Base-by-base conservation (phyloP, 2,113 vertebrate genomes). In the Willisornis vidua region DNA sequence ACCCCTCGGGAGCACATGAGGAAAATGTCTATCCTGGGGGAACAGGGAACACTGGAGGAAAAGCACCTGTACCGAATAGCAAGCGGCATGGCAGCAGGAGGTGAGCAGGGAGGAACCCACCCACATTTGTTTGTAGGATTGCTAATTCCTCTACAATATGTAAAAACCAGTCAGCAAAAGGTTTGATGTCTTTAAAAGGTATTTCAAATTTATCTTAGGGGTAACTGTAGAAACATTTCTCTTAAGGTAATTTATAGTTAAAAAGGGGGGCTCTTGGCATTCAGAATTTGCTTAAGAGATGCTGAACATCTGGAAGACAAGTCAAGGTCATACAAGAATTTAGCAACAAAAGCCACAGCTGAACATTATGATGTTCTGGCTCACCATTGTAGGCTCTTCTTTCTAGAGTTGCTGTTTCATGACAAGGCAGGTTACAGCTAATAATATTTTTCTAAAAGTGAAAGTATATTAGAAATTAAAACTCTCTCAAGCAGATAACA, bases 31-130 rank as follows among this genome's bases (percentile, higher is more conserved):
- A 94, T 98, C 1, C 94, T 99, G 95, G 98, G 98, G 24, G 98
- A 99, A 48, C 98, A 98, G 86, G 98, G 97, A 12, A 55, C 97
- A 14, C 93, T 99, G 67, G 99, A 99, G 85, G 99, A 99, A 89
- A 99, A 99, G 91, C 98, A 99, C 95, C 98, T 99, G 94, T 99
- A 98, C 91, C 96, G 98, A 18, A 93, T 99, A 57, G 98, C 99
- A 49, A 98, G 98, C 4, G 97, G 99, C 54, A 98, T 99, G 97
- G 98, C 99, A 59, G 97, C 98, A 73, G 98, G 98, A 98, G 98
- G 99, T 99, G 96, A 98, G 96, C n/a, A 45, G 41, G 61, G 63
- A 67, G 39, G 51, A 85, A 15, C 24, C 16, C 57, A 29, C 26
- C 39, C 39, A 14, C 28, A 8, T 8, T 3, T 19, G 25, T 4